phyloP scores from a whole-genome alignment of 2,797 vertebrate species.

The Epinephelus awoara region DNA sequence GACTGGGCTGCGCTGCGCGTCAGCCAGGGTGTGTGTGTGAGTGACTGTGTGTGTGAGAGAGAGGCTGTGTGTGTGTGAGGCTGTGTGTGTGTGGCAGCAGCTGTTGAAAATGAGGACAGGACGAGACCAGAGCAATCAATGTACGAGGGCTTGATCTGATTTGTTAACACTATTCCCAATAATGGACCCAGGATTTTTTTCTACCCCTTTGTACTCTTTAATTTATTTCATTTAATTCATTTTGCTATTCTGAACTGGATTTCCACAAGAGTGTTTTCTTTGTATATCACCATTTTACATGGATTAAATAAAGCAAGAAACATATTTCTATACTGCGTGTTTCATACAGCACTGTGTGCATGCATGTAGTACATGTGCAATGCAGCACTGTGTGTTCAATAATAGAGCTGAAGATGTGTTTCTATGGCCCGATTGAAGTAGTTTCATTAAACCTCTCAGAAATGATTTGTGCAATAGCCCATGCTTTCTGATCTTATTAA shows the following conservation, averaged over 20 bases:
- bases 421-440: background rate
- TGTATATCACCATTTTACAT: background rate
- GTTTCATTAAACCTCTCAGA: background rate
- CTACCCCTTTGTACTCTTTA: constrained; percentile 8
- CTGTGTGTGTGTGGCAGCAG: constrained; percentile 75
- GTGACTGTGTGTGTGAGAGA: constrained; percentile 8
- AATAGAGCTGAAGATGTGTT: constrained; percentile 14
- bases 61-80: background rate
- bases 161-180: constrained; percentile 73
- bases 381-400: background rate
- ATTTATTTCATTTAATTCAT: background rate
- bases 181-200: constrained; percentile 33
- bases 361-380: background rate
- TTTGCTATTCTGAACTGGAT: background rate
- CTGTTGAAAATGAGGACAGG: constrained; percentile 81
- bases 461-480: background rate
- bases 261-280: background rate
- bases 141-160: constrained; percentile 82
- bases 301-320: background rate
- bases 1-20: constrained; percentile 75
- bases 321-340: background rate
- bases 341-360: background rate
- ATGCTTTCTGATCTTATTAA: constrained; percentile 1
- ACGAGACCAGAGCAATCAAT: constrained; percentile 89
- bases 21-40: constrained; percentile 72